Percentiles rank a stretch among this genome's conserved stretches.
These are phyloP conservation scores for Vipera latastei DNA, from an alignment of 2,797 vertebrate species.

Conservation along the genomic window DNA sequence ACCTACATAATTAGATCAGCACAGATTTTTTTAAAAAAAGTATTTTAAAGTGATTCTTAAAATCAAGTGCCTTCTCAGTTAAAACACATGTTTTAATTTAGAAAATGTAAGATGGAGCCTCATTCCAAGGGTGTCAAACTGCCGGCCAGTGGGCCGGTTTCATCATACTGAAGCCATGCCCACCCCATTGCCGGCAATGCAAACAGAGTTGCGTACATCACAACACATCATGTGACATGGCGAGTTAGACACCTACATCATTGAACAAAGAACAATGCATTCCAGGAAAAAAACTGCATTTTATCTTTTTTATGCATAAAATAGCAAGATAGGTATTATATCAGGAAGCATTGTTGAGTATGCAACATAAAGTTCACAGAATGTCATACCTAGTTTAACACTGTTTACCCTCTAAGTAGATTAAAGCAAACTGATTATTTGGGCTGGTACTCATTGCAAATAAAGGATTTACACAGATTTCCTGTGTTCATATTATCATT, in stretches of 20 bases:
- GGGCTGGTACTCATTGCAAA: constrained; percentile 7
- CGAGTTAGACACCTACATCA: background rate
- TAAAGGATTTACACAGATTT: constrained; percentile 47
- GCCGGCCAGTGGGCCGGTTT: no score
- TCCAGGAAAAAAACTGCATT: background rate
- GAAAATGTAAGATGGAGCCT: background rate
- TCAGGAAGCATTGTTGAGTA: background rate
- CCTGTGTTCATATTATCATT: constrained; percentile 8
- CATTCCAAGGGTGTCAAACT: background rate
- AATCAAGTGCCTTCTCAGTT: background rate
- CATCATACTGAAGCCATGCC: no score
- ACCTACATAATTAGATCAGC: background rate
- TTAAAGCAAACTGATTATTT: constrained; percentile 32
- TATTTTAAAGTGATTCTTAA: background rate
- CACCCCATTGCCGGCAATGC: no score
- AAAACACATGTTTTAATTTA: background rate
- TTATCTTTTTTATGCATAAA: background rate
- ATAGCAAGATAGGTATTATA: background rate
- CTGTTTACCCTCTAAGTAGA: constrained; percentile 31
- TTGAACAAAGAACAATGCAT: background rate
- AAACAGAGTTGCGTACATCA: no score
- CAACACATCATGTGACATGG: no score
- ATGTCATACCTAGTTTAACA: constrained; percentile 16
- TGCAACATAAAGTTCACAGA: background rate
- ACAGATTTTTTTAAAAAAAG: background rate